Conservation (phyloP, 2,888 invertebrate species). For the Cremastobaeus sp. region DNA sequence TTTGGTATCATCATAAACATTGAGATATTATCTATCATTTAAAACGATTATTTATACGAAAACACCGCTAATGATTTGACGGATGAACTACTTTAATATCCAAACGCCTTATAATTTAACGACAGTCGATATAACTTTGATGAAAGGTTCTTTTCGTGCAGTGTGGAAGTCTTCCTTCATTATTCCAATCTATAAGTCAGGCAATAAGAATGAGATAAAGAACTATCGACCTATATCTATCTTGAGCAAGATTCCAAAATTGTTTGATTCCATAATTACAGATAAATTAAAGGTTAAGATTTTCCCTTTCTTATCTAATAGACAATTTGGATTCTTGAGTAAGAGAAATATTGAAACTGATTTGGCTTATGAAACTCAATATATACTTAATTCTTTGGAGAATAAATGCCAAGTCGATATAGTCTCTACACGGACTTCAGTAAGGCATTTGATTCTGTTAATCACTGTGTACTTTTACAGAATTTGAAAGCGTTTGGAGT, state of each 20-base stretch:
- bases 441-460: background rate
- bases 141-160: background rate
- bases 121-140: no score
- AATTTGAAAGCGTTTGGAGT: background rate
- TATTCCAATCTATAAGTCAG: background rate
- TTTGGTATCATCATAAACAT: no score
- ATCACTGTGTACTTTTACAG: background rate
- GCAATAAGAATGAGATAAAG: background rate
- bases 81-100: no score
- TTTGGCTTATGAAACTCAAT: background rate
- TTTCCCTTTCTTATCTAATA: background rate
- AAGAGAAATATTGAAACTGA: background rate
- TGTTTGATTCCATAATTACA: background rate
- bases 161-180: background rate
- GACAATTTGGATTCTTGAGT: background rate
- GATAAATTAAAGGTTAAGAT: background rate
- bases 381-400: background rate
- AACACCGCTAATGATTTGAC: no score
- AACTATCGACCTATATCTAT: background rate
- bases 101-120: no score
- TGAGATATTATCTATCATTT: no score
- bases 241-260: background rate
- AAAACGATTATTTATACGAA: no score
- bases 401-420: background rate
- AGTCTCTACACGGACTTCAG: background rate